These are phyloP conservation scores for Drosophila tropicalis DNA, from an alignment of 1,140 invertebrate genomes.

Conservation along the genomic window DNA sequence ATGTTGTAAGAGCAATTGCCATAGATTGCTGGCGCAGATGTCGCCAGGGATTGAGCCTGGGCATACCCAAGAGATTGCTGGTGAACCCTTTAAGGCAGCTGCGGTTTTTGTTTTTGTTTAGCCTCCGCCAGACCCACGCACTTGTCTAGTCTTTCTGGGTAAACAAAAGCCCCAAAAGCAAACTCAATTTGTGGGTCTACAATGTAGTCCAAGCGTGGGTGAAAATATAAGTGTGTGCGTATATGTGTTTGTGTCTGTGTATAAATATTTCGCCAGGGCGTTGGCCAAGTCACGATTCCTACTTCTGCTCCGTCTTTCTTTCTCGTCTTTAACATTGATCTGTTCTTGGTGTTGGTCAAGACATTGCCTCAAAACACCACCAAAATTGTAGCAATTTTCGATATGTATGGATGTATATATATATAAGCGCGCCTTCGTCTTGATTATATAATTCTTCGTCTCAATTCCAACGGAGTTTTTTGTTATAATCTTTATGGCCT, in stretches of 20 bases:
- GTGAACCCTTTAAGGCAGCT: slow-evolving; percentile 56
- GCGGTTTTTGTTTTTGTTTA: slow-evolving; percentile 17
- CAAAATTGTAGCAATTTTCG: slow-evolving; percentile 5
- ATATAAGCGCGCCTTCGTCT: not conserved
- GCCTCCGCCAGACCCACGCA: slow-evolving; percentile 56
- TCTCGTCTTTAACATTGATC: not conserved
- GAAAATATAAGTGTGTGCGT: slow-evolving; percentile 6
- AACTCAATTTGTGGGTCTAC: slow-evolving; percentile 57
- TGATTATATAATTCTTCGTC: slow-evolving; percentile 6
- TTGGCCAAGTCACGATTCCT: slow-evolving; percentile 41
- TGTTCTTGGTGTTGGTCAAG: slow-evolving; percentile 2
- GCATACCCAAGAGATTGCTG: slow-evolving; percentile 11
- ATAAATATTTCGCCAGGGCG: slow-evolving; percentile 29
- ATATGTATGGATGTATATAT: not conserved
- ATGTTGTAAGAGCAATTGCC: slow-evolving; percentile 30
- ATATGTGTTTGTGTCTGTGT: slow-evolving; percentile 38
- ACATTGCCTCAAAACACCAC: not conserved
- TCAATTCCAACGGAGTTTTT: slow-evolving; percentile 29
- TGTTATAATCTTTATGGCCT: slow-evolving; percentile 55
- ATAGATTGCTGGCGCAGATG: slow-evolving; percentile 70
- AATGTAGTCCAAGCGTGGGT: slow-evolving; percentile 4
- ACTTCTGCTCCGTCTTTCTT: not conserved
- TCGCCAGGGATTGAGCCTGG: slow-evolving; percentile 44
- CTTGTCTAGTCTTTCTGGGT: slow-evolving; percentile 56
- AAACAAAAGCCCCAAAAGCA: slow-evolving; percentile 51